phyloP scores from a whole-genome alignment of 2,797 vertebrate genomes.

The Microctenopoma steveboyesi region DNA sequence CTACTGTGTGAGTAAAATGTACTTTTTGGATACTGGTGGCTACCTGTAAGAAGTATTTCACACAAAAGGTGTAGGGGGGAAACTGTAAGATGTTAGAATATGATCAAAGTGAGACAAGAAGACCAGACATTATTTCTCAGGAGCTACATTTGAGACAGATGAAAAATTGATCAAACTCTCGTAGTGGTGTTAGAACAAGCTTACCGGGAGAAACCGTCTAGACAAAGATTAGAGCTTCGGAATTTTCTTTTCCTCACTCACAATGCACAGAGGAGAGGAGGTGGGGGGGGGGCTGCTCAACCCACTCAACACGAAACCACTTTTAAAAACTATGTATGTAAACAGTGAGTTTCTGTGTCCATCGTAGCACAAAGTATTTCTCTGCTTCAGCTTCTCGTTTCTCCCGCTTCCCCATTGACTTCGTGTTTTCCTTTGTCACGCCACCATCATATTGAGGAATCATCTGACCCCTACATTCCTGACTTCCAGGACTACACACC shows the following conservation, averaged over 20 bases:
- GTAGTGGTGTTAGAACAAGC: not conserved
- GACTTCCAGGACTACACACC: slow-evolving; percentile 13
- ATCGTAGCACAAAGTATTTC: slow-evolving; percentile 1
- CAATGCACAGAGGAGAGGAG: slow-evolving; percentile 17
- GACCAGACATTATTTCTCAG: not conserved
- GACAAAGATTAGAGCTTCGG: not conserved
- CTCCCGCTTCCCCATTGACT: not conserved
- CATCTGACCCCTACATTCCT: slow-evolving; percentile 37
- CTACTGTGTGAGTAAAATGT: too few relatives aligned
- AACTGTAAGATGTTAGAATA: not conserved
- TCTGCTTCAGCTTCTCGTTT: slow-evolving; percentile 4
- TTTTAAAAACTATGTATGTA: not conserved
- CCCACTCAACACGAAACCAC: not conserved
- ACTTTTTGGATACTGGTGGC: too few relatives aligned
- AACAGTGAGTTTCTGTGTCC: slow-evolving; percentile 3
- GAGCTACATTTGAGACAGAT: not conserved
- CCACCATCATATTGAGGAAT: slow-evolving; percentile 12
- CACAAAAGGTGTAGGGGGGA: not conserved
- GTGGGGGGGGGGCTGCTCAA: not conserved
- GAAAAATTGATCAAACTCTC: not conserved
- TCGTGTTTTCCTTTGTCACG: not conserved
- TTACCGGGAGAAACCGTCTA: not conserved
- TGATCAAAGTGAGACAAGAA: not conserved
- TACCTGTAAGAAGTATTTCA: not conserved
- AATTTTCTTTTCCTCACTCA: slow-evolving; percentile 36